phyloP scores from a whole-genome alignment of 2,113 vertebrate genomes.

The Ahaetulla prasina region DNA sequence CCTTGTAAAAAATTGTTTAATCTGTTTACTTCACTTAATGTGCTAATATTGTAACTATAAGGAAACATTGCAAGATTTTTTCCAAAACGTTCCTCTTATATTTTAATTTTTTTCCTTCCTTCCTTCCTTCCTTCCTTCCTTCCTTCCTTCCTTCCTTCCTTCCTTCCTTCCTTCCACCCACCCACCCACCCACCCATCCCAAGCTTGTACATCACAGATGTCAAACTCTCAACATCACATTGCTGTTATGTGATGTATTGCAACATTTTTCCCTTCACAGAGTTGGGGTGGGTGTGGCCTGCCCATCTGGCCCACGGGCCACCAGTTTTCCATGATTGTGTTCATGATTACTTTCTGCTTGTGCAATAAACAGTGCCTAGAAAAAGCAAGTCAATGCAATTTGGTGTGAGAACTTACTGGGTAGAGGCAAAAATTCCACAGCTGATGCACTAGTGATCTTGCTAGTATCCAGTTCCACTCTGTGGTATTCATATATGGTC shows the following conservation, averaged over 20 bases:
- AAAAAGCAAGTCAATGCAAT: accelerated
- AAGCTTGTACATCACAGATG: not conserved
- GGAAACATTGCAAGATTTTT: not conserved
- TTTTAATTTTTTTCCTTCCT: not conserved
- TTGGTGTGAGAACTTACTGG: constrained; percentile 77
- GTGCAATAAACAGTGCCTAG: not conserved
- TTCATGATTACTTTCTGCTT: not conserved
- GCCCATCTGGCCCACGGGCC: no score
- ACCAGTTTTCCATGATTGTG: no score
- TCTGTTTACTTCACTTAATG: not conserved
- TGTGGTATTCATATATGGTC: constrained; percentile 93
- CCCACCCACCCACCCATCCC: not conserved
- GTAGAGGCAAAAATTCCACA: constrained; percentile 86
- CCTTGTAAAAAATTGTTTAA: not conserved
- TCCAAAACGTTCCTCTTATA: not conserved
- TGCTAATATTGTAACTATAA: not conserved
- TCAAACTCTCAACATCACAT: no score
- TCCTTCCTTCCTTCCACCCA: not conserved
- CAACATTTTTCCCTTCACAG: no score
- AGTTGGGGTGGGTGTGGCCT: no score
- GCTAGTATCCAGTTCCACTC: constrained; percentile 83
- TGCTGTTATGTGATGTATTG: no score
- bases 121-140: not conserved
- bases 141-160: not conserved
- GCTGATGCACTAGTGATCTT: constrained; percentile 77